These are phyloP conservation scores for Microctenopoma lineatum DNA, from an alignment of 2,797 vertebrate species.

Conservation along the genomic window DNA sequence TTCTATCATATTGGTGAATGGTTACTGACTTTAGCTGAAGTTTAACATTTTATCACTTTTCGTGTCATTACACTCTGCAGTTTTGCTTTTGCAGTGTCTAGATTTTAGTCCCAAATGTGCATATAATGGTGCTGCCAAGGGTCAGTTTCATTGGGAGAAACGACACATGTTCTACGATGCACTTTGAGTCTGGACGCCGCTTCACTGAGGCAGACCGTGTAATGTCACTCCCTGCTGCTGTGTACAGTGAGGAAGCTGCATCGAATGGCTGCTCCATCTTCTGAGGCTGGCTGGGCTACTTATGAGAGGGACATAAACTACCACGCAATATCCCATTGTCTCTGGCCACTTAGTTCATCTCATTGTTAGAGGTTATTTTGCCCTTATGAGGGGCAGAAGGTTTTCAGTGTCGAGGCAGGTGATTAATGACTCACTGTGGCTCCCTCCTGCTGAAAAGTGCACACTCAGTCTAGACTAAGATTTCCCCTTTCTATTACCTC, in stretches of 20 bases:
- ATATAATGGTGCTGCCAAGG: slow-evolving; percentile 71
- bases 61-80: slow-evolving; percentile 53
- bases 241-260: slow-evolving; percentile 82
- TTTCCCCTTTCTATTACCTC: slow-evolving; percentile 72
- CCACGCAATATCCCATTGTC: slow-evolving; percentile 80
- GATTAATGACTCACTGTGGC: slow-evolving; percentile 85
- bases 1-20: slow-evolving; percentile 37
- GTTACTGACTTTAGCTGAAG: slow-evolving; percentile 29
- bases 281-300: slow-evolving; percentile 81
- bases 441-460: slow-evolving; percentile 82
- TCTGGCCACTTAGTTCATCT: slow-evolving; percentile 83
- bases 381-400: slow-evolving; percentile 83
- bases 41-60: slow-evolving; percentile 27
- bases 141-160: slow-evolving; percentile 80
- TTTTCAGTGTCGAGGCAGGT: slow-evolving; percentile 82
- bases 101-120: slow-evolving; percentile 47
- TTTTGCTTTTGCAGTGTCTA: slow-evolving; percentile 20
- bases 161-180: slow-evolving; percentile 46
- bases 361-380: slow-evolving; percentile 84
- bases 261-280: slow-evolving; percentile 86
- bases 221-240: slow-evolving; percentile 79
- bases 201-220: slow-evolving; percentile 57
- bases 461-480: slow-evolving; percentile 81
- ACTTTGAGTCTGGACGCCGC: slow-evolving; percentile 60
- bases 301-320: slow-evolving; percentile 85